Base-by-base conservation (phyloP, 2,113 vertebrate genomes). In the Megalops atlanticus region DNA sequence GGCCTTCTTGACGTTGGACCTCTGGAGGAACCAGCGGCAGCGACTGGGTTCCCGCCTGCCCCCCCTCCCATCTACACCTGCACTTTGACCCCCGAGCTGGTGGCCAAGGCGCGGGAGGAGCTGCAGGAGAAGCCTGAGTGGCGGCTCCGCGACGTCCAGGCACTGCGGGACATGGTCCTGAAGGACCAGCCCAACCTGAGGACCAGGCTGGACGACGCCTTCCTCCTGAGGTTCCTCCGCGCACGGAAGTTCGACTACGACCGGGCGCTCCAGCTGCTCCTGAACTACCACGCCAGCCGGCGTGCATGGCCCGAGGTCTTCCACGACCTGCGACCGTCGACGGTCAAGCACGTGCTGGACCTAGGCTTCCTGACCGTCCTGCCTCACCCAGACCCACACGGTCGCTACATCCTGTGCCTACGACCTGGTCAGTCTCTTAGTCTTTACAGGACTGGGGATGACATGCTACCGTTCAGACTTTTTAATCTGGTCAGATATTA, bases 161-260 rank as follows among this genome's bases (percentile, higher is more conserved):
- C 98, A 0, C 94, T 99, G 8, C 93, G 98, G 43, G 98, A 99
- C 76, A 99, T 99, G 98, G 95, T 98, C 84, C 93, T 96, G 82
- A 99, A 98, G 91, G 97, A 99, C 39, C 96, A 95, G 41, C 97
- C 97, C 0, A 92, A 95, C 84, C 93, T 99, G 85, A 91, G 94
- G 31, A 99, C 98, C 0, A 91, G 96, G 3, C 92, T 98, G 58
- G 98, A 99, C 0, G 98, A 99, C 5, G 90, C 95, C 45, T 99
- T 99, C 81, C 92, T 99, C 58, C 89, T 99, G 14, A 96, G 97
- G 45, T 99, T 99, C 91, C 96, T 99, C 77, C 94, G 98, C 52
- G 98, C 98, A 83, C 95, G 98, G 88, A 99, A 99, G 88, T 99
- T 99, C 0, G 98, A 99, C 89, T 99, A 99, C 0, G 98, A 99